Evolutionary conservation across 2,888 invertebrate genomes (phyloP).

Genomic region (Amphimallon solstitiale): DNA sequence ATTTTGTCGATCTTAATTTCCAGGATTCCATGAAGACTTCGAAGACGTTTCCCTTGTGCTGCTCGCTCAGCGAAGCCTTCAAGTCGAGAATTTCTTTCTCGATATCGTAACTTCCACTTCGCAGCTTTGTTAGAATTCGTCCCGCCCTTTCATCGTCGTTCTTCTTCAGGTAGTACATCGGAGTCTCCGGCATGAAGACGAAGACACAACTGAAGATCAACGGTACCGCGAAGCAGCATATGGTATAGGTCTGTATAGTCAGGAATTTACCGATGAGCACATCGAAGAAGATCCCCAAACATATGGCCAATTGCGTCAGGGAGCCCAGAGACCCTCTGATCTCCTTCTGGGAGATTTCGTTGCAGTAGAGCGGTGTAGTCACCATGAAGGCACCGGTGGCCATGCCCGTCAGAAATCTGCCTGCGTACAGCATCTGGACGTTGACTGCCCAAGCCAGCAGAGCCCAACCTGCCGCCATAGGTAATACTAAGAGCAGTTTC

Average conservation of each 20-base stretch:
- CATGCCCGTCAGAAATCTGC: slow-evolving; percentile 74
- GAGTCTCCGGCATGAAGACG: slow-evolving; percentile 87
- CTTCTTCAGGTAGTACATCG: slow-evolving; percentile 73
- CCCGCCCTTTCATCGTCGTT: slow-evolving; percentile 72
- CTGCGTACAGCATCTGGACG: slow-evolving; percentile 69
- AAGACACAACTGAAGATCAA: slow-evolving; percentile 74
- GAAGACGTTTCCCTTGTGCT: slow-evolving; percentile 56
- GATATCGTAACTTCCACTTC: slow-evolving; percentile 74
- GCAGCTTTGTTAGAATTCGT: slow-evolving; percentile 73
- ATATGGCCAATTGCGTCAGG: slow-evolving; percentile 84
- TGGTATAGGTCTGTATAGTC: slow-evolving; percentile 69
- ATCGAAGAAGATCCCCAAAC: slow-evolving; percentile 79
- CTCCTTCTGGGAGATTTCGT: slow-evolving; percentile 82
- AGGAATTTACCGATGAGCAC: slow-evolving; percentile 74
- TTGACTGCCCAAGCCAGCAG: slow-evolving; percentile 73
- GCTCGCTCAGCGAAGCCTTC: slow-evolving; percentile 61
- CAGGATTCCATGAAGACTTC: slow-evolving; percentile 69
- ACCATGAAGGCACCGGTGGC: slow-evolving; percentile 82
- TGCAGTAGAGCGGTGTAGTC: slow-evolving; percentile 81
- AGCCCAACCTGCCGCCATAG: slow-evolving; percentile 77
- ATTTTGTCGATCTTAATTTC: slow-evolving; percentile 67
- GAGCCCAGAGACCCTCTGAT: slow-evolving; percentile 84
- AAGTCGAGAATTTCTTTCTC: slow-evolving; percentile 71
- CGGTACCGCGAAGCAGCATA: slow-evolving; percentile 72
- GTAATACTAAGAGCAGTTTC: slow-evolving; percentile 70